Conservation (phyloP, 2,113 vertebrate species). For the Ibidorhyncha struthersii region DNA sequence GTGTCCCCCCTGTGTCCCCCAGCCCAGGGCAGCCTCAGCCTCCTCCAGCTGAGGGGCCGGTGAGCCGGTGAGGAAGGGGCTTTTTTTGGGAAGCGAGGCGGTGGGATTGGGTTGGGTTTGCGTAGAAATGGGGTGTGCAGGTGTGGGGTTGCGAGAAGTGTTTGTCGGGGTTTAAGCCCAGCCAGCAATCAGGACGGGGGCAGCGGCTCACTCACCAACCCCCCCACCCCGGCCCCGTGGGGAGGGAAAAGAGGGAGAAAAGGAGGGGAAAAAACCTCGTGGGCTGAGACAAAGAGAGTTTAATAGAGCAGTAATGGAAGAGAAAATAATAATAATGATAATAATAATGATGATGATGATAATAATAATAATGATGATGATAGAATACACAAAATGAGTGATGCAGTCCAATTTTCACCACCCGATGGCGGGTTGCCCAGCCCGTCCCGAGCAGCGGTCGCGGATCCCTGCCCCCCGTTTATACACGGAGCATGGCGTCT, state of each 20-base stretch:
- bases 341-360: too few relatives aligned
- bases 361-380: background rate
- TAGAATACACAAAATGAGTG: background rate
- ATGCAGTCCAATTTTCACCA: too few relatives aligned
- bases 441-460: background rate
- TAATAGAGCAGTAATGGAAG: background rate
- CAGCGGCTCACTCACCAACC: too few relatives aligned
- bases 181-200: too few relatives aligned
- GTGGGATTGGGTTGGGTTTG: background rate
- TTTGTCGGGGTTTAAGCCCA: background rate
- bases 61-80: rapidly evolving
- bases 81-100: background rate
- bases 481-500: background rate
- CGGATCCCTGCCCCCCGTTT: background rate
- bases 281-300: too few relatives aligned
- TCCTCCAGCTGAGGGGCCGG: rapidly evolving
- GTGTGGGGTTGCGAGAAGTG: background rate
- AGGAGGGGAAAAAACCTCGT: too few relatives aligned
- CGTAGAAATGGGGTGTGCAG: rapidly evolving
- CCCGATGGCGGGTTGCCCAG: too few relatives aligned
- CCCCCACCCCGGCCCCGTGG: too few relatives aligned
- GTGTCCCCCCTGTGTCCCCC: background rate
- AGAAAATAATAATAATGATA: too few relatives aligned
- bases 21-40: background rate
- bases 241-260: too few relatives aligned